Evolutionary conservation across 2,113 vertebrate species (phyloP).

Genomic region (Microtus oregoni): DNA sequence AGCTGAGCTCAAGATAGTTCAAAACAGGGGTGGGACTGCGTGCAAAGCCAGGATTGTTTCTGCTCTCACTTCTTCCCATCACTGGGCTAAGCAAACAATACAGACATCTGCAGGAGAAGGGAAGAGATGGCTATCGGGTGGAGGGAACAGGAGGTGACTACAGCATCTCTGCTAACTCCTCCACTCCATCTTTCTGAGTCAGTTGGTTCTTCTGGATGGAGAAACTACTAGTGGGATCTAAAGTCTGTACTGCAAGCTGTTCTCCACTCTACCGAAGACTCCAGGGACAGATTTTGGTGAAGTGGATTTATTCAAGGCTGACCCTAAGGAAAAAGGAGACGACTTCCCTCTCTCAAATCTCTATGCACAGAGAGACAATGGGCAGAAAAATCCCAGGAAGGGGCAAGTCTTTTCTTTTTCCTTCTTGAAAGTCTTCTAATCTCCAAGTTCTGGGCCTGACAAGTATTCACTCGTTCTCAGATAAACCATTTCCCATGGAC

Average conservation of each 20-base stretch:
- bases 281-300: neutral
- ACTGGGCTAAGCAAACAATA: neutral
- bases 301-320: neutral
- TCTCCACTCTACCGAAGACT: neutral
- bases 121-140: neutral
- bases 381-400: neutral
- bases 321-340: neutral
- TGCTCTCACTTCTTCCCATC: too few species aligned
- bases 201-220: neutral
- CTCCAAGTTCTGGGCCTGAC: neutral
- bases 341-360: neutral
- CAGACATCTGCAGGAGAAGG: neutral
- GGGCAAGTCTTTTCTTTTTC: neutral
- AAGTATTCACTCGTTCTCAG: neutral
- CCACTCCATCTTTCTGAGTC: neutral
- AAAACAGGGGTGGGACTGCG: neutral
- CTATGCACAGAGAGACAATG: neutral
- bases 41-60: rapidly evolving
- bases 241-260: neutral
- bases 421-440: neutral
- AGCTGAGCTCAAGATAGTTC: neutral
- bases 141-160: neutral
- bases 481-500: neutral
- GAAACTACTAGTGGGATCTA: neutral
- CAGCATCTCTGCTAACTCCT: neutral